Evolutionary conservation across 2,888 invertebrate genomes (phyloP), one percentile per base, ranked within the genome.

Genomic region (Cerceris ruficornis): DNA sequence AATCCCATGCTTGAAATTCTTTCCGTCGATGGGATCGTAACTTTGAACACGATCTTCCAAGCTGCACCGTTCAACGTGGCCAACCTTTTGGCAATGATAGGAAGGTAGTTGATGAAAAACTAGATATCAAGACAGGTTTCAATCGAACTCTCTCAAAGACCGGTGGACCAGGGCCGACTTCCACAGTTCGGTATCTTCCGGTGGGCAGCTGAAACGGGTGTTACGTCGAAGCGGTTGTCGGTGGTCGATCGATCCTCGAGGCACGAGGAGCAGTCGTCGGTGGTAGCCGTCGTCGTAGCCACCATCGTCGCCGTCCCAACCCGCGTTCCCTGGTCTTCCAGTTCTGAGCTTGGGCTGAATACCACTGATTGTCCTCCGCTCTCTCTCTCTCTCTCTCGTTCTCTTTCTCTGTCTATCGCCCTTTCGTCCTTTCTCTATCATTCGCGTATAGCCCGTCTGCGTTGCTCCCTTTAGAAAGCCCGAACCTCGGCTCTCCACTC

Each of bases 331-430:
- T 75, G 81, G 81, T 80, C 85, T 85, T 85, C 85, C 82, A 83
- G 81, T 85, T 85, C 88, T 84, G 82, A 86, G 82, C 87, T 87
- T 76, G 75, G 86, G 82, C 88, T 91, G 91, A 91, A 92, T 91
- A 88, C 91, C 90, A 81, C 90, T 91, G 91, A 92, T 92, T 91
- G 91, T 91, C 89, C 90, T 89, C 88, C 79, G 81, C 86, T 85
- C 82, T 83, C 86, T 86, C 81, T 77, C 87, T 81, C 78, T 84
- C 72, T 81, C 77, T 70, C 77, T 77, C 81, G 77, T 75, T 76
- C 70, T 76, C 76, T 57, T 73, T 69, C 49, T 67, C 65, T 75
- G 60, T 62, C 15, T 13, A 41, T 15, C 77, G 15, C 65, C 58
- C 52, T 17, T 28, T 50, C 61, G 43, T 60, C 28, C 69, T 57